Conservation (phyloP, 2,113 vertebrate genomes). For the Carettochelys insculpta region DNA sequence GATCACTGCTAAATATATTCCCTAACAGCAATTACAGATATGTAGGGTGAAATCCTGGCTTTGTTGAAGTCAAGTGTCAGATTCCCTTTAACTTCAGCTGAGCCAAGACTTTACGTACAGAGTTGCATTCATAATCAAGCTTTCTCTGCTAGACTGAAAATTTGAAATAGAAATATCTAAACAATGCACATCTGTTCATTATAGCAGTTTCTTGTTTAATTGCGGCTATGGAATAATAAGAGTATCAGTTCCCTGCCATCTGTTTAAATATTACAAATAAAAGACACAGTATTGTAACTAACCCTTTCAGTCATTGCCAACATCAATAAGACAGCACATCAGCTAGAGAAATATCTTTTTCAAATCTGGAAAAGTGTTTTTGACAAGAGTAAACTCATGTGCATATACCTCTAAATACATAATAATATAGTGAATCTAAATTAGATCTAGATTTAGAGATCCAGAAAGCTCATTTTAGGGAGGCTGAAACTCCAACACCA, state of each 20-base stretch:
- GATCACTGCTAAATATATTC: constrained; percentile 71
- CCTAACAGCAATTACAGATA: not conserved
- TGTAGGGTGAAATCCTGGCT: constrained; percentile 16
- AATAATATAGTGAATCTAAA: not conserved
- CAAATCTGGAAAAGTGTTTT: not conserved
- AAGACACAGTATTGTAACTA: constrained; percentile 1
- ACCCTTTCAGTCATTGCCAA: not conserved
- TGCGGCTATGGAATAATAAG: not conserved
- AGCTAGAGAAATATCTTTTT: not conserved
- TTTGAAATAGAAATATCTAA: constrained; percentile 32
- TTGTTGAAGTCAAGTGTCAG: not conserved
- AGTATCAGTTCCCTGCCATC: not conserved
- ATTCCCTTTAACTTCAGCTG: not conserved
- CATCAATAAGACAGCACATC: not conserved
- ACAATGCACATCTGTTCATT: constrained; percentile 50
- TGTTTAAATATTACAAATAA: constrained; percentile 14
- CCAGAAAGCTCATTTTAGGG: not conserved
- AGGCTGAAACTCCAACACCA: not conserved
- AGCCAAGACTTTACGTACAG: not conserved
- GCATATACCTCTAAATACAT: not conserved
- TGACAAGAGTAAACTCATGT: not conserved
- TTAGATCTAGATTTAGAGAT: not conserved
- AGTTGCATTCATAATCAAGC: constrained; percentile 4
- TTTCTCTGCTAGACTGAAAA: constrained; percentile 34
- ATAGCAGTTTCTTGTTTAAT: constrained; percentile 19